These are phyloP conservation scores for Pristionchus entomophagus DNA, from an alignment of 2,888 invertebrate species.

Conservation along the genomic window DNA sequence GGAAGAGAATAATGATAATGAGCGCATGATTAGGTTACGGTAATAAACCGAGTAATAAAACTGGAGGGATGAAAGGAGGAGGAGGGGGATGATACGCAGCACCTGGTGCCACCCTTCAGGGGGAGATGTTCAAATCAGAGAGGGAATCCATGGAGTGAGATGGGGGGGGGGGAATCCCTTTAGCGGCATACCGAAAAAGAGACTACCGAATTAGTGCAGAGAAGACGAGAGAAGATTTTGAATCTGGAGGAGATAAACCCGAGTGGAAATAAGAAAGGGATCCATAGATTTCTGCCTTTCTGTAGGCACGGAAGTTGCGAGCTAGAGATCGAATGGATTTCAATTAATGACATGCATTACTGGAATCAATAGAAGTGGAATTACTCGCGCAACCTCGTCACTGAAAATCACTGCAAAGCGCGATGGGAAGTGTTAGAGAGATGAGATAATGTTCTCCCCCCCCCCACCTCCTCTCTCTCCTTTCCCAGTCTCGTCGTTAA, in stretches of 20 bases:
- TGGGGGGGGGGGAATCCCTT: background rate
- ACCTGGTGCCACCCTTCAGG: conserved; percentile 21
- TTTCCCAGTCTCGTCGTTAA: conserved; percentile 36
- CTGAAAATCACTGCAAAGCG: background rate
- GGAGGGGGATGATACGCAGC: too few species aligned
- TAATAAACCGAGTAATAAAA: conserved; percentile 34
- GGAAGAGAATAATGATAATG: conserved; percentile 10
- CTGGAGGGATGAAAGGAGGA: background rate
- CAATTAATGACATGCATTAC: background rate
- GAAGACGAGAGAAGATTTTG: background rate
- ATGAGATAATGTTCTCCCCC: background rate
- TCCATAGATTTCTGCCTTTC: background rate
- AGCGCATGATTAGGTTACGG: conserved; percentile 8
- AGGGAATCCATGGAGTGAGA: background rate
- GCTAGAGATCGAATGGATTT: background rate
- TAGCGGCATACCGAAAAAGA: conserved; percentile 42
- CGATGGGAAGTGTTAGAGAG: background rate
- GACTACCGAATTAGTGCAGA: conserved; percentile 35
- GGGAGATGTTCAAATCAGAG: conserved; percentile 24
- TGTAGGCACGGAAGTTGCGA: background rate
- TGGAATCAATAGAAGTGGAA: background rate
- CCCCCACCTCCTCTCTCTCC: background rate
- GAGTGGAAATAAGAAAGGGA: background rate
- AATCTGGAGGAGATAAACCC: background rate
- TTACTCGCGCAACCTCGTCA: background rate